Evolutionary conservation across 2,113 vertebrate genomes (phyloP).

Genomic region (Probosciger aterrimus): DNA sequence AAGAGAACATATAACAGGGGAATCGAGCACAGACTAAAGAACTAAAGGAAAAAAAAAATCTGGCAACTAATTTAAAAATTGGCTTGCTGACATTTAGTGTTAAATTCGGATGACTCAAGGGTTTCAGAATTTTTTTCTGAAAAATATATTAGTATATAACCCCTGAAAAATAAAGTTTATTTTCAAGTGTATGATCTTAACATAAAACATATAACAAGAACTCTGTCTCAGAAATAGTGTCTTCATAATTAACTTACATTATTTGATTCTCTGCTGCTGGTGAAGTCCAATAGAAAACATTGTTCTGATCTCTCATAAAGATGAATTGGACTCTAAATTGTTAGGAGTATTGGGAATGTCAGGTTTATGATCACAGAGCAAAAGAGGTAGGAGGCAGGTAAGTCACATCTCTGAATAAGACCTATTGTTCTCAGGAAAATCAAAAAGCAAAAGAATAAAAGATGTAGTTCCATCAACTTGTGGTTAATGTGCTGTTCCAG

Average conservation of each 20-base stretch:
- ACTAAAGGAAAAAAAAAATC: not conserved
- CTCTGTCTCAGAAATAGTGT: not conserved
- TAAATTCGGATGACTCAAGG: not conserved
- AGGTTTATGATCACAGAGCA: not conserved
- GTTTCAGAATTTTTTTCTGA: not conserved
- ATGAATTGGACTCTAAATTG: constrained; percentile 9
- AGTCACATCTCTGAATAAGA: not conserved
- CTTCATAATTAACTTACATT: not conserved
- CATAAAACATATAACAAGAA: not conserved
- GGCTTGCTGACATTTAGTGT: not conserved
- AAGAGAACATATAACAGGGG: not conserved
- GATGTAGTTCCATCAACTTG: not conserved
- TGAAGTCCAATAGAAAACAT: not conserved
- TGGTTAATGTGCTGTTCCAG: not conserved
- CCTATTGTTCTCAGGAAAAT: not conserved
- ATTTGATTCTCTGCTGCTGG: not conserved
- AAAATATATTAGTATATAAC: not conserved
- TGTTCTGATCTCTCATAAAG: not conserved
- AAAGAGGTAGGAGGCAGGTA: not conserved
- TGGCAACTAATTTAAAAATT: not conserved
- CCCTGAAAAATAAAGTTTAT: not conserved
- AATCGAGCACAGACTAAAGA: not conserved
- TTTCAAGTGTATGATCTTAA: not conserved
- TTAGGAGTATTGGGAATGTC: not conserved
- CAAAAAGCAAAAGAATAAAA: not conserved